Evolutionary conservation across 2,113 vertebrate species (phyloP), one percentile per base, ranked within the genome.

Genomic region (Cacatua alba): DNA sequence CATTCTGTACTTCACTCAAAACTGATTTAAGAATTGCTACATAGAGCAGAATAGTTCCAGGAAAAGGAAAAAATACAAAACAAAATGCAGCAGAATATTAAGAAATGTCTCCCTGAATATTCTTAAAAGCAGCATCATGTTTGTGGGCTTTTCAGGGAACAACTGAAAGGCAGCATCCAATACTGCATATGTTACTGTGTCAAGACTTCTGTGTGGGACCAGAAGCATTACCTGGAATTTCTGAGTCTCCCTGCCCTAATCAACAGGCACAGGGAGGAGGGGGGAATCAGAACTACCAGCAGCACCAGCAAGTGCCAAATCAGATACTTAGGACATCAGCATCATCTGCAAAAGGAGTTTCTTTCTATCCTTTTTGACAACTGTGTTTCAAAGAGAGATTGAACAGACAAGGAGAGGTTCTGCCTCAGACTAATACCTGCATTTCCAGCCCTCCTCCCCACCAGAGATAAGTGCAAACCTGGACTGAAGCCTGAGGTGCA

Each of bases 11-110:
- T 59, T 83, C 33, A 83, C 18, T 31, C 23, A 72, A 28, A 68
- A 39, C 41, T 0, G 2, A 51, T 74, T 74, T 49, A 1, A 59
- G 41, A 41, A 24, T 48, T 37, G n/a, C 15, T 43, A 4, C 0
- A 0, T 31, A 74, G 10, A 90, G 17, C 71, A 90, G 41, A 90
- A 20, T 39, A 41, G 16, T 70, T 89, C 18, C 10, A 67, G 18
- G 35, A 59, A 59, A 59, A 35, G 13, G 17, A 44, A 59, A 21
- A 59, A n/a, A n/a, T 15, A 35, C 9, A 59, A 59, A 59, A 21
- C 21, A 9, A 35, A 28, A 13, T 78, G 21, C 33, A 41, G 39
- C 44, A 86, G 64, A 80, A 90, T 77, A 77, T n/a, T n/a, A 72
- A 53, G 39, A 72, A 79, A 43, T 29, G 1, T n/a, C 33, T 86